These are phyloP conservation scores for Ormyrus rosae DNA, from an alignment of 2,888 invertebrate species.

Conservation along the genomic window DNA sequence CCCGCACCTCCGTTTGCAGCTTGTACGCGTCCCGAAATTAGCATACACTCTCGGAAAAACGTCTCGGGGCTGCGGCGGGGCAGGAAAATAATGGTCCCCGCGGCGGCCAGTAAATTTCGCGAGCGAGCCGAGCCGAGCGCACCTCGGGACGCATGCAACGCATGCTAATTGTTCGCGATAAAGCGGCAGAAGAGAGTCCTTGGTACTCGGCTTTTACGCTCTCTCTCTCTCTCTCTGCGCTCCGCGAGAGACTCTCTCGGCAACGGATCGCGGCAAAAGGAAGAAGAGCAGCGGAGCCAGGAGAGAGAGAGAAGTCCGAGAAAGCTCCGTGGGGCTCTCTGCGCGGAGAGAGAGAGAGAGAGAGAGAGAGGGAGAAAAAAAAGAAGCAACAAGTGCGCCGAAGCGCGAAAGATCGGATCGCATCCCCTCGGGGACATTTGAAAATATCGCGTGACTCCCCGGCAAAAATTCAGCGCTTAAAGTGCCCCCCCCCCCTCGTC, in stretches of 20 bases:
- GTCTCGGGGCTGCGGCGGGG: not conserved
- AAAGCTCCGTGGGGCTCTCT: too few relatives aligned
- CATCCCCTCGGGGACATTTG: slow-evolving; percentile 51
- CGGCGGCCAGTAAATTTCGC: slow-evolving; percentile 24
- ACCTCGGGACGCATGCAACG: slow-evolving; percentile 22
- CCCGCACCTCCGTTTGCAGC: not conserved
- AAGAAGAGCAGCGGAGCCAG: too few relatives aligned
- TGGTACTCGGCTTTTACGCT: too few relatives aligned
- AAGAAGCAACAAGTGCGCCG: not conserved
- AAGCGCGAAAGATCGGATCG: slow-evolving; percentile 33
- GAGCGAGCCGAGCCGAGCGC: not conserved
- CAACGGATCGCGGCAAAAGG: too few relatives aligned
- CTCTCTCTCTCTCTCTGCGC: too few relatives aligned
- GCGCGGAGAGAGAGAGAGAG: too few relatives aligned
- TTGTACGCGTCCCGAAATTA: slow-evolving; percentile 20
- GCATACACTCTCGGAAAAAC: slow-evolving; percentile 27
- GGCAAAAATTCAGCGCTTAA: slow-evolving; percentile 34
- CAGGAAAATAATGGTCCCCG: slow-evolving; percentile 23
- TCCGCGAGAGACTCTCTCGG: too few relatives aligned
- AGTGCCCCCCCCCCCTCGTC: slow-evolving; percentile 9
- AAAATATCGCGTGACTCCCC: slow-evolving; percentile 55
- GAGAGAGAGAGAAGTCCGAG: too few relatives aligned
- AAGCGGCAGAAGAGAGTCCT: not conserved
- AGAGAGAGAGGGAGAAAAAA: too few relatives aligned
- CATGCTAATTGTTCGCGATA: slow-evolving; percentile 53